A percentile compares a stretch with the other conserved stretches of the same genome.
These are phyloP conservation scores for Trogon melanurus DNA, from an alignment of 2,113 vertebrate genomes.

Conservation along the genomic window DNA sequence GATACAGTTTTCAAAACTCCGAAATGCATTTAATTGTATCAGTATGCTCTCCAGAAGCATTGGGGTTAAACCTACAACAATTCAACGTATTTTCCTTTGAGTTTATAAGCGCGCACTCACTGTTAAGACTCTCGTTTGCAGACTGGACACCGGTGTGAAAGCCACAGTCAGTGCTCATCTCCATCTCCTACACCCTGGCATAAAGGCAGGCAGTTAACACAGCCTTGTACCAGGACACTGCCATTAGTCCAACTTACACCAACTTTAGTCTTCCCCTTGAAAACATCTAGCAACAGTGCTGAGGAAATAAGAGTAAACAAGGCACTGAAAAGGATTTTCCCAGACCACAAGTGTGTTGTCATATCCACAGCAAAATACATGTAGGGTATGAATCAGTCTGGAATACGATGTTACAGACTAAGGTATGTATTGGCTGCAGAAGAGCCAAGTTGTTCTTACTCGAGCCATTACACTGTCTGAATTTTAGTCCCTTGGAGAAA, in stretches of 20 bases:
- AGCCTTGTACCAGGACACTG: background rate
- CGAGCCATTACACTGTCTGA: background rate
- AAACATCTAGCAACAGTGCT: background rate
- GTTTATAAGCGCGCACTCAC: background rate
- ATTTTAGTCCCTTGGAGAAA: slow-evolving; percentile 39
- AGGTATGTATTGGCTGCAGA: background rate
- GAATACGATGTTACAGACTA: background rate
- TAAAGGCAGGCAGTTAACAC: background rate
- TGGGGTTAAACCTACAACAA: background rate
- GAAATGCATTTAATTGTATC: background rate
- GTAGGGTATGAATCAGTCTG: background rate
- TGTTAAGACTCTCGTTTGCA: background rate
- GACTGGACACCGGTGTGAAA: background rate
- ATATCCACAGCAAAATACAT: background rate
- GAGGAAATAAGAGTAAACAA: background rate
- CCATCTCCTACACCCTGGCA: background rate
- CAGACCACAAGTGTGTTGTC: background rate
- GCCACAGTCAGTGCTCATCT: background rate
- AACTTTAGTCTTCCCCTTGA: background rate
- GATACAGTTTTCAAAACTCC: background rate
- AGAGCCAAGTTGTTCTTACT: background rate
- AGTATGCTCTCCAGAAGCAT: background rate
- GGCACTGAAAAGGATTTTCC: background rate
- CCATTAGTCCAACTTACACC: background rate
- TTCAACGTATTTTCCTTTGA: background rate